These are phyloP conservation scores for Andrena praecox DNA, from an alignment of 2,888 invertebrate species.

Conservation along the genomic window DNA sequence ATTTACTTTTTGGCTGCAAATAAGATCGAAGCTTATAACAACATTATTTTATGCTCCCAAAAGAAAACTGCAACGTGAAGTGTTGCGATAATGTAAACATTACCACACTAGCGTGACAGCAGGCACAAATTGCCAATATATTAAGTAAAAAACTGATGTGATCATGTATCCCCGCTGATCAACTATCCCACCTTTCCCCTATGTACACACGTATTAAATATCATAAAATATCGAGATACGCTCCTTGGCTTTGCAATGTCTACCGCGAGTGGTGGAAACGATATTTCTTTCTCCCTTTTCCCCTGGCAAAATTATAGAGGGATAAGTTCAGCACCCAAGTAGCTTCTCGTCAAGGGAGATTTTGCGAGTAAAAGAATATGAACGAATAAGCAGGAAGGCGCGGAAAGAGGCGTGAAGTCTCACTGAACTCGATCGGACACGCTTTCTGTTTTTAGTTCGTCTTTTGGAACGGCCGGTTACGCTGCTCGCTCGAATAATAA, in stretches of 20 bases:
- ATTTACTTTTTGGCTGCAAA: no score
- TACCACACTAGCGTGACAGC: no score
- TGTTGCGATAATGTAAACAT: no score
- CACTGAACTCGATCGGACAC: slow-evolving; percentile 69
- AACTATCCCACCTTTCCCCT: no score
- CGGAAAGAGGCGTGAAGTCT: slow-evolving; percentile 59
- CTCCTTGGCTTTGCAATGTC: background rate
- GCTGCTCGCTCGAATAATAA: slow-evolving; percentile 69
- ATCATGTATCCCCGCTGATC: no score
- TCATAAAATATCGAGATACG: background rate
- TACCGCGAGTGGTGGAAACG: background rate
- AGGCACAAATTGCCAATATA: no score
- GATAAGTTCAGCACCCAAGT: background rate
- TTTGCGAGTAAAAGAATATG: slow-evolving; percentile 21
- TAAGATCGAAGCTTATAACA: no score
- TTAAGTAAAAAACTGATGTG: no score
- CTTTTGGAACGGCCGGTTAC: slow-evolving; percentile 64
- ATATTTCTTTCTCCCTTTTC: background rate
- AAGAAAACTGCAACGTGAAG: no score
- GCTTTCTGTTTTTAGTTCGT: slow-evolving; percentile 75
- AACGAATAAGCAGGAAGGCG: slow-evolving; percentile 18
- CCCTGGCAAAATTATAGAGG: background rate
- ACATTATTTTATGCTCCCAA: no score
- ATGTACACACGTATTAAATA: background rate
- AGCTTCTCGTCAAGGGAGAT: background rate